Conservation (phyloP, 2,888 invertebrate genomes). For the Cerceris ruficornis region DNA sequence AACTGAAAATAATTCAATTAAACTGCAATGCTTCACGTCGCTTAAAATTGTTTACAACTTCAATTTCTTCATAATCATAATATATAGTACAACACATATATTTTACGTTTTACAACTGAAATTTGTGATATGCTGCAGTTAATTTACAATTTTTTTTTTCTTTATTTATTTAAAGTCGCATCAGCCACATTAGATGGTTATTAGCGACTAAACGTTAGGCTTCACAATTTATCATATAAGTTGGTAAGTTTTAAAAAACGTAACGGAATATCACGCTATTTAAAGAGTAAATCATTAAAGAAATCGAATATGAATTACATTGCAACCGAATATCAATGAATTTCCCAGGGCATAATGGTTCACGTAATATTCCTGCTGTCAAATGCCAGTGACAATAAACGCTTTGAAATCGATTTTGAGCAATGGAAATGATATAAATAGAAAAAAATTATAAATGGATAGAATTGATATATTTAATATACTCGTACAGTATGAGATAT, state of each 20-base stretch:
- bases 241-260: too few relatives aligned
- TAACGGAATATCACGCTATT: too few relatives aligned
- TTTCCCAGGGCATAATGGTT: neutral
- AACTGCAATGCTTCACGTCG: neutral
- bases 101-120: too few relatives aligned
- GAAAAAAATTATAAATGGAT: neutral
- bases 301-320: conserved; percentile 17
- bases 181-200: too few relatives aligned
- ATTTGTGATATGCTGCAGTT: too few relatives aligned
- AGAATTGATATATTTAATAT: neutral
- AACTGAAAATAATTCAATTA: neutral
- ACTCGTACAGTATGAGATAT: neutral
- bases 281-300: neutral
- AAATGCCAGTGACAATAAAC: neutral
- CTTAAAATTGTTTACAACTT: too few relatives aligned
- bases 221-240: too few relatives aligned
- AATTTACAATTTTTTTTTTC: too few relatives aligned
- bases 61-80: too few relatives aligned
- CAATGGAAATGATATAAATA: neutral
- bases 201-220: too few relatives aligned
- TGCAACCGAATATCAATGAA: neutral
- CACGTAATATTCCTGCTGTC: conserved; percentile 3
- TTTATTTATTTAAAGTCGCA: too few relatives aligned
- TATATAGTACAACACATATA: too few relatives aligned
- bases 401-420: neutral